Conservation (phyloP, 2,797 vertebrate genomes). For the Zenarchopterus dispar region DNA sequence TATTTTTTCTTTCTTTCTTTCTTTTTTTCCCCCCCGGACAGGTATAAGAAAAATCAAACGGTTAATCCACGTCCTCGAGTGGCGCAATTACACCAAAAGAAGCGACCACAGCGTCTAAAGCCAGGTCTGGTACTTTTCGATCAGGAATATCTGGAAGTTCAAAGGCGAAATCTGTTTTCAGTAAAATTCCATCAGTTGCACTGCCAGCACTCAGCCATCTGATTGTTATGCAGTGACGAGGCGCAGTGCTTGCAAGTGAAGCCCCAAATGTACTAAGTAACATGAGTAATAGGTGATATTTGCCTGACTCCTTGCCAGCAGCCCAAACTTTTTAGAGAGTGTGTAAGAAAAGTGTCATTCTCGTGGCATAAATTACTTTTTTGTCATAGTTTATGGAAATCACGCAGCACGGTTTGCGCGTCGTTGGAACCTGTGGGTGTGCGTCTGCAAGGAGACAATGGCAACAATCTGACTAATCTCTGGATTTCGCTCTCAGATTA, state of each 20-base stretch:
- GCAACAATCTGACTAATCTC: constrained; percentile 47
- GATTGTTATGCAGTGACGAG: constrained; percentile 86
- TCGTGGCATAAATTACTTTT: constrained; percentile 68
- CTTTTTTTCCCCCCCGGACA: no score
- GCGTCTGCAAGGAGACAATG: constrained; percentile 53
- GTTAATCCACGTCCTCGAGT: constrained; percentile 72
- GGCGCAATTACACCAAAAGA: constrained; percentile 25
- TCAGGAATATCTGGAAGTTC: constrained; percentile 75
- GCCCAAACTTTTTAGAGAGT: constrained; percentile 71
- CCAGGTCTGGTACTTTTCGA: constrained; percentile 59
- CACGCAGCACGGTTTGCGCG: constrained; percentile 56
- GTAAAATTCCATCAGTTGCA: constrained; percentile 88
- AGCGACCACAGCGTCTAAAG: constrained; percentile 36
- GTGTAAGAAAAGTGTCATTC: constrained; percentile 72
- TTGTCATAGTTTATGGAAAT: constrained; percentile 67
- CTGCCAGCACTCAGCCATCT: constrained; percentile 83
- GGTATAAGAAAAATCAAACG: constrained; percentile 49
- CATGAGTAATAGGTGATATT: constrained; percentile 88
- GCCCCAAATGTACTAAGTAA: constrained; percentile 85
- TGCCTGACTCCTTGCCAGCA: constrained; percentile 76
- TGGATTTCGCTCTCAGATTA: constrained; percentile 39
- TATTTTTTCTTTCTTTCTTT: constrained; percentile 27
- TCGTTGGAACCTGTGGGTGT: constrained; percentile 57
- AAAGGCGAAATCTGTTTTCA: constrained; percentile 83
- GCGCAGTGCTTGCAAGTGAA: constrained; percentile 82